Conservation (phyloP, 2,888 invertebrate genomes). For the Lathronympha strigana region DNA sequence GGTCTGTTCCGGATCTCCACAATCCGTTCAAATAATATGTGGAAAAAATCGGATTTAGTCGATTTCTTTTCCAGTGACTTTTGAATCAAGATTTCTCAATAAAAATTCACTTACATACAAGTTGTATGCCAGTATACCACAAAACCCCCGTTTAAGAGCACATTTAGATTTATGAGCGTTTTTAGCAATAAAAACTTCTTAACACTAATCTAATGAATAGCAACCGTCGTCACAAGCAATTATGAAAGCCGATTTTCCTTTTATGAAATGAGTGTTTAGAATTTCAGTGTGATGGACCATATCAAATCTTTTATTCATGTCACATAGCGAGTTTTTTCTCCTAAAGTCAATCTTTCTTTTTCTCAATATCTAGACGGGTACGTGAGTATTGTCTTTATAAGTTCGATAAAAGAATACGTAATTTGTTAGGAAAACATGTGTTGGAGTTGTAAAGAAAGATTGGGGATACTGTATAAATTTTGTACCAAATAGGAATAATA, state of each 20-base stretch:
- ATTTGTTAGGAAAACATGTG: neutral
- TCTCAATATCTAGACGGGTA: constrained; percentile 1
- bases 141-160: no score
- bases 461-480: neutral
- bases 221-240: neutral
- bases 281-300: constrained; percentile 31
- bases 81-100: no score
- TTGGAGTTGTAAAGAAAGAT: neutral
- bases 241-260: constrained; percentile 28
- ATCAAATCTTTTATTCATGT: constrained; percentile 51
- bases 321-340: constrained; percentile 38
- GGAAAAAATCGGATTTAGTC: no score
- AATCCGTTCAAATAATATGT: no score
- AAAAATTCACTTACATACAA: no score
- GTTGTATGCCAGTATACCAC: no score
- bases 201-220: neutral
- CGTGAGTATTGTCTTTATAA: constrained; percentile 12
- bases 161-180: no score
- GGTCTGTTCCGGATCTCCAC: no score
- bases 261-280: constrained; percentile 18
- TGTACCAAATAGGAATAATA: neutral
- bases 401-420: constrained; percentile 3
- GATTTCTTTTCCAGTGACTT: no score
- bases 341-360: constrained; percentile 16
- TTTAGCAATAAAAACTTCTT: no score